Conservation (phyloP, 2,888 invertebrate species). For the Strigamia crassipes region DNA sequence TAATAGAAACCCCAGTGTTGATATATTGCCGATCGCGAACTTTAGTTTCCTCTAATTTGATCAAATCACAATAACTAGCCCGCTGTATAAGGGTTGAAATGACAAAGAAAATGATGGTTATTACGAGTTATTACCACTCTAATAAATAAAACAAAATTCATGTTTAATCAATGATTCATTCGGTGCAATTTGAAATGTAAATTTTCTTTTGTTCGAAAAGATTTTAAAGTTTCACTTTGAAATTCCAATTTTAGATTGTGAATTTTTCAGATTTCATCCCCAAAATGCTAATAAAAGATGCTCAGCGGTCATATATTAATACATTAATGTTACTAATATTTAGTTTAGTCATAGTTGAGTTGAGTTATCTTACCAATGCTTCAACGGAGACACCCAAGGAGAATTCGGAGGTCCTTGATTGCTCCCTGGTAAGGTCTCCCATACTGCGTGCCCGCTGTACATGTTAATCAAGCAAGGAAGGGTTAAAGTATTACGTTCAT, state of each 20-base stretch:
- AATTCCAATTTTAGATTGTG: neutral
- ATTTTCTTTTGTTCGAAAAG: neutral
- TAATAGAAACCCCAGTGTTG: constrained; percentile 49
- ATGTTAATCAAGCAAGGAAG: constrained; percentile 44
- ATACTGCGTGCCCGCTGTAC: constrained; percentile 46
- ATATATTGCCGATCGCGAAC: constrained; percentile 44
- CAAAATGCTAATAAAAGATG: neutral
- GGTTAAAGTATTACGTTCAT: constrained; percentile 1
- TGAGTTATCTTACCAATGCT: constrained; percentile 50
- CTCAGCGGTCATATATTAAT: neutral
- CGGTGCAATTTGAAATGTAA: neutral
- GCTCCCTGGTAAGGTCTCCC: constrained; percentile 44
- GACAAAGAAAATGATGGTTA: neutral
- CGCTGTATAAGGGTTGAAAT: constrained; percentile 45
- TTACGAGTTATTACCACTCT: neutral
- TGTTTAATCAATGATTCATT: neutral
- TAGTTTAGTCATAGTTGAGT: neutral
- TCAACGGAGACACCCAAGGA: constrained; percentile 50
- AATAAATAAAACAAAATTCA: constrained; percentile 1
- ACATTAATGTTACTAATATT: neutral
- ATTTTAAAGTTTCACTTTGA: neutral
- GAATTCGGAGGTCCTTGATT: constrained; percentile 31
- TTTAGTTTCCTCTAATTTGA: constrained; percentile 44
- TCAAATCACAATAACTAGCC: constrained; percentile 50
- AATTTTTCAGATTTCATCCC: neutral